Conservation (phyloP, 2,888 invertebrate genomes). For the Orthosia cruda region DNA sequence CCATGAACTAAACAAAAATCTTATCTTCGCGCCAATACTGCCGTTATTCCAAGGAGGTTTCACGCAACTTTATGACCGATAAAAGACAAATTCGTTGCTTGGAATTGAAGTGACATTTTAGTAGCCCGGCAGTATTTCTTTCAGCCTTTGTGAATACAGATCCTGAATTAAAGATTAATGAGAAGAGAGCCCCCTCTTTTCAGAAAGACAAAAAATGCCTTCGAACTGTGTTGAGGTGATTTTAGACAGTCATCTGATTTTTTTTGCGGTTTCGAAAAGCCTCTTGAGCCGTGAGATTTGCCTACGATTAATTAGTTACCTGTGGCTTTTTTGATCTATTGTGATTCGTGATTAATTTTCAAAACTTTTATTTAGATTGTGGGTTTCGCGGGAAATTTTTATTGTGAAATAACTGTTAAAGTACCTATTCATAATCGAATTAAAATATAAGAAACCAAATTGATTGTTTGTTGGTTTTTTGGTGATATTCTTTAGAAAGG, state of each 20-base stretch:
- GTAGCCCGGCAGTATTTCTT: conserved; percentile 63
- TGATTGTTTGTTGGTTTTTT: too few relatives aligned
- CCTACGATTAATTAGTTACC: conserved; percentile 39
- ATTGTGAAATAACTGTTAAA: neutral
- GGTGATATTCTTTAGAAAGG: too few relatives aligned
- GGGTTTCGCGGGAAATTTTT: neutral
- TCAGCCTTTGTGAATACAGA: conserved; percentile 62
- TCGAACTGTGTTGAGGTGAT: conserved; percentile 38
- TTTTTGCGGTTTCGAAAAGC: conserved; percentile 31
- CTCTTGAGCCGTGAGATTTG: conserved; percentile 35
- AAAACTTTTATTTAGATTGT: neutral
- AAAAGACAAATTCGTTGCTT: conserved; percentile 50
- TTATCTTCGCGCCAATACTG: conserved; percentile 23
- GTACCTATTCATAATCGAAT: neutral
- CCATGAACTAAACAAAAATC: conserved; percentile 15
- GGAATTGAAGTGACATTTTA: conserved; percentile 62
- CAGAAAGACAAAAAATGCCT: conserved; percentile 50
- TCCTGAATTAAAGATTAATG: conserved; percentile 79
- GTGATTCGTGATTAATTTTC: neutral
- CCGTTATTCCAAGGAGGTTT: conserved; percentile 32
- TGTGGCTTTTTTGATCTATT: neutral
- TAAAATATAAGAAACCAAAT: too few relatives aligned
- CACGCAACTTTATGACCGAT: conserved; percentile 31
- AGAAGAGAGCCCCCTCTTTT: conserved; percentile 34
- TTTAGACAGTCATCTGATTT: conserved; percentile 57